A percentile compares a stretch with the other conserved stretches of the same genome.
Conservation (phyloP, 1,140 invertebrate genomes). For the Drosophila bocqueti region DNA sequence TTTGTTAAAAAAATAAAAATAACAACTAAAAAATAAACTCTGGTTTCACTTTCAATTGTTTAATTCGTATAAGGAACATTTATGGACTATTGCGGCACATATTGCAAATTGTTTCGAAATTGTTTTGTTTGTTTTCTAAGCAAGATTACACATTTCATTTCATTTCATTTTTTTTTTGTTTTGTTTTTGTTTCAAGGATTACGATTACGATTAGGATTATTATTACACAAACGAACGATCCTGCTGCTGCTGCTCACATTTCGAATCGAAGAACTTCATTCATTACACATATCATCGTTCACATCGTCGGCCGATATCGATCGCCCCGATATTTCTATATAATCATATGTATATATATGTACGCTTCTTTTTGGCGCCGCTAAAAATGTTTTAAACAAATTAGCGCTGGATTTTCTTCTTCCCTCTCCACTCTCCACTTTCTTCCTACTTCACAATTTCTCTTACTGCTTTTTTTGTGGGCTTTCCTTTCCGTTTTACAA, state of each 20-base stretch:
- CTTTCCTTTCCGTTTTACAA: conserved; percentile 10
- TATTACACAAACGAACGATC: conserved; percentile 34
- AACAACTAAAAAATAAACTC: conserved; percentile 41
- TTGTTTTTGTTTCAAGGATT: conserved; percentile 16
- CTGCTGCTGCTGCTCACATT: conserved; percentile 10
- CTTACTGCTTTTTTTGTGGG: conserved; percentile 11
- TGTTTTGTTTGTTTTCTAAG: conserved; percentile 32
- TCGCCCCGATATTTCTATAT: conserved; percentile 23
- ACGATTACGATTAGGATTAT: conserved; percentile 17
- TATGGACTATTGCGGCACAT: conserved; percentile 78
- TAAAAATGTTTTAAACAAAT: conserved; percentile 70
- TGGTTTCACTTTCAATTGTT: conserved; percentile 49
- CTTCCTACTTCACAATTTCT: conserved; percentile 15
- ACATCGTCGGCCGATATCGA: background rate
- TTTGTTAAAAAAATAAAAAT: conserved; percentile 20
- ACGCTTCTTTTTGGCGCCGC: conserved; percentile 69
- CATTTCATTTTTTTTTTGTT: background rate
- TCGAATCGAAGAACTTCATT: conserved; percentile 43
- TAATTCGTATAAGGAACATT: conserved; percentile 77
- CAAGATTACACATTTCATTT: conserved; percentile 43
- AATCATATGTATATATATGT: conserved; percentile 59
- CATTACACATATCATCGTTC: conserved; percentile 51
- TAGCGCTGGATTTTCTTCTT: conserved; percentile 48
- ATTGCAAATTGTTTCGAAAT: conserved; percentile 63
- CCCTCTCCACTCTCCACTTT: conserved; percentile 13